Percentiles rank a stretch among this genome's conserved stretches.
These are phyloP conservation scores for Lasiurus cinereus DNA, from an alignment of 2,113 vertebrate species.

Conservation along the genomic window DNA sequence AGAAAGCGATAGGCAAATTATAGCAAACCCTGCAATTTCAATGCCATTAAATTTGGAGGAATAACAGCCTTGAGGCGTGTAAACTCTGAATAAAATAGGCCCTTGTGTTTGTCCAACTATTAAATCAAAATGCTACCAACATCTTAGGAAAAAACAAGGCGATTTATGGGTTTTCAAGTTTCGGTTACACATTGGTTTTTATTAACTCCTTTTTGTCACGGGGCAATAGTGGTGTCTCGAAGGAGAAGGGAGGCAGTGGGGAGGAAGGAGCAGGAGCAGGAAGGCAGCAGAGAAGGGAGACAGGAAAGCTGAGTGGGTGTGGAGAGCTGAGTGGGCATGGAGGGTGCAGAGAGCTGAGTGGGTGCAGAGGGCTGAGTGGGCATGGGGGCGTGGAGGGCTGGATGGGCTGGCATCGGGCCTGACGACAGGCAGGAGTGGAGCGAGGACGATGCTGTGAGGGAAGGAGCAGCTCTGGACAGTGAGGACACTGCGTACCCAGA, in stretches of 20 bases:
- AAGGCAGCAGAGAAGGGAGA: too few relatives aligned
- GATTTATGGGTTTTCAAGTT: slow-evolving; percentile 87
- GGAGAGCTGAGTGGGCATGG: neutral
- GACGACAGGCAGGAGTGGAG: rapidly evolving
- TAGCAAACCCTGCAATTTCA: slow-evolving; percentile 91
- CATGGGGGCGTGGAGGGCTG: too few relatives aligned
- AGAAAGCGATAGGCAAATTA: slow-evolving; percentile 91
- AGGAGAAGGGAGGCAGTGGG: neutral
- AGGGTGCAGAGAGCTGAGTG: too few relatives aligned
- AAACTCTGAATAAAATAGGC: slow-evolving; percentile 92
- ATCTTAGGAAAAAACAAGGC: slow-evolving; percentile 81
- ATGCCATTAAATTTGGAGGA: slow-evolving; percentile 93
- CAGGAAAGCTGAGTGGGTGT: neutral
- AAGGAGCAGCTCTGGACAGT: neutral
- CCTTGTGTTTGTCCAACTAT: slow-evolving; percentile 93
- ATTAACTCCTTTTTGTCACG: slow-evolving; percentile 79
- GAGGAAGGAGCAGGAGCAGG: neutral
- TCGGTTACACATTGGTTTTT: slow-evolving; percentile 83
- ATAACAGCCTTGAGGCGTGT: slow-evolving; percentile 91
- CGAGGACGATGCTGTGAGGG: too few relatives aligned
- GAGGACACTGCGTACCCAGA: rapidly evolving
- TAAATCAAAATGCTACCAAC: slow-evolving; percentile 92
- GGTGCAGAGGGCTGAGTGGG: neutral
- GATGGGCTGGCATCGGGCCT: too few relatives aligned
- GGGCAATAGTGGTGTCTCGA: neutral